Base-by-base conservation (phyloP, 2,888 invertebrate genomes). In the Lasioglossum morio region DNA sequence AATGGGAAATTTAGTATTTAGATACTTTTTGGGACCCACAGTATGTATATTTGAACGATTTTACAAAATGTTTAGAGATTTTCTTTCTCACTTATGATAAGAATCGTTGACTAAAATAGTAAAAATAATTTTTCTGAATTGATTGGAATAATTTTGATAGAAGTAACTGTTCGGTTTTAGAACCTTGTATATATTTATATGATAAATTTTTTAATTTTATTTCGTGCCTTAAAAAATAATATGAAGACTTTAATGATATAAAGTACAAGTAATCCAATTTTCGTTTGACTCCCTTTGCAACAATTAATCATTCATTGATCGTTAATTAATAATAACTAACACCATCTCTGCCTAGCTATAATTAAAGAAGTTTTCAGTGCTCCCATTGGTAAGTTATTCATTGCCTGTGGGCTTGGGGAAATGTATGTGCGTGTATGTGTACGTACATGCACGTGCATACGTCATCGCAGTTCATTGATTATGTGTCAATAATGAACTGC, bases 401-500 rank as follows among this genome's bases (percentile, higher is more conserved):
- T 72, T 75, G 76, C 48, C 70, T 37, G 37, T 8, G 27, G 43
- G 53, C 19, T 48, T 10, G 46, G 23, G n/a, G 16, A 7, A 1
- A 19, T 63, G 5, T 63, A 30, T 5, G 30, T 5, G 30, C 19
- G 8, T 66, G 5, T 2, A 2, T 19, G 27, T 43, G 14, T 48
- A 63, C 4, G 10, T 76, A 48, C 19, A 57, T 10, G 19, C 23
- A 72, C n/a, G n/a, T 60, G 46, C n/a, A 30, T 66, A 16, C 69
- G 76, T 69, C 79, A 77, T 77, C 66, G 53, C 72, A 73, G 72
- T 63, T 75, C 85, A 85, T 85, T 79, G 85, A 85, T 85, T 85
- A 83, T 77, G 73, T 48, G 83, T 83, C 85, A 85, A 60, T 66
- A 79, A 83, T 73, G 76, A 83, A 79, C 57, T 48, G n/a, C 30